Evolutionary conservation across 2,113 vertebrate species (phyloP), one percentile per base, ranked within the genome.

Genomic region (Neotragus moschatus): DNA sequence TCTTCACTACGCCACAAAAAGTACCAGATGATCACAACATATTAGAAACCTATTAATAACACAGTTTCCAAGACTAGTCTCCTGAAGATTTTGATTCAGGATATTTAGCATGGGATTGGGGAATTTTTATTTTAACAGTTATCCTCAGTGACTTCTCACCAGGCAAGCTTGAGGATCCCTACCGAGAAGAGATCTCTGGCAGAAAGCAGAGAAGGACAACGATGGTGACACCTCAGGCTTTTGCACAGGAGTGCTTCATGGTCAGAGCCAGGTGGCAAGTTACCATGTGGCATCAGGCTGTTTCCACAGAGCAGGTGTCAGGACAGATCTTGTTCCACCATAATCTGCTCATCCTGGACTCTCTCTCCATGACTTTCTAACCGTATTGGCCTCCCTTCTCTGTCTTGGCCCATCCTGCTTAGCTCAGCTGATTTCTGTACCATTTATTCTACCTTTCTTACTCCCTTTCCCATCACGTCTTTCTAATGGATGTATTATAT

Each of bases 101-200:
- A 36, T 49, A 4, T 85, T 93, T 80, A 21, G 26, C 36, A 56
- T 61, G 45, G 5, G 28, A 87, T 36, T 0, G 5, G 28, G 25
- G 16, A 91, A 96, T 60, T 92, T 77, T 81, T 84, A 56, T 55
- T 73, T 94, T 94, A 45, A 77, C n/a, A 75, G 63, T 95, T 81
- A 33, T 63, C n/a, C 14, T 79, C 49, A 61, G 0, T 33, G 45
- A 90, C 30, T 58, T 95, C 36, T 92, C 61, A 92, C 17, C 60
- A 51, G 26, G 49, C 5, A 84, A 60, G 30, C 25, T 9, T 66
- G 13, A 61, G 11, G 13, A 58, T 49, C 26, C 84, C 26, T 39
- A 51, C 5, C 56, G 56, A 63, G 14, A 63, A 81, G 23, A 84
- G 73, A n/a, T 33, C 63, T 55, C n/a, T 70, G 80, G 28, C 19